These are phyloP conservation scores for Lamproptera curius DNA, from an alignment of 2,888 invertebrate genomes.

Conservation along the genomic window DNA sequence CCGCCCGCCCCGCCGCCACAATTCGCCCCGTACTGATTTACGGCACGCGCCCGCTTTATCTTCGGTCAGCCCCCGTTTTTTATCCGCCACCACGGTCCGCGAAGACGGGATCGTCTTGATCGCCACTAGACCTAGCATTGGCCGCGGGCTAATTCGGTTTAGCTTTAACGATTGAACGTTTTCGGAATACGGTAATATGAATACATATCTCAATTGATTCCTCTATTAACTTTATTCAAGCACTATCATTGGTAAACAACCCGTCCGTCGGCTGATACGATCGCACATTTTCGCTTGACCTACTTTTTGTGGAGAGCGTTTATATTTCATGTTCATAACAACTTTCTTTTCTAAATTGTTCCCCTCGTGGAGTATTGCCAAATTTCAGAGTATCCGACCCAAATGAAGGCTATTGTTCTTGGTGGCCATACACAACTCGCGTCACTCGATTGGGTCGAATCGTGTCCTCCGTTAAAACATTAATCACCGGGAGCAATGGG, in stretches of 20 bases:
- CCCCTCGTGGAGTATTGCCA: constrained; percentile 37
- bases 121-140: too few species aligned
- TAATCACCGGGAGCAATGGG: constrained; percentile 18
- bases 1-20: constrained; percentile 33
- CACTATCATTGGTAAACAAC: too few species aligned
- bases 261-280: background rate
- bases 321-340: constrained; percentile 9
- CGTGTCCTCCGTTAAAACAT: constrained; percentile 17
- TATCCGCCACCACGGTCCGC: constrained; percentile 28
- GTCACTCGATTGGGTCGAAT: constrained; percentile 28
- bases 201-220: too few species aligned
- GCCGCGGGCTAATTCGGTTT: too few species aligned
- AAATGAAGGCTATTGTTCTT: constrained; percentile 32
- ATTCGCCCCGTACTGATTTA: constrained; percentile 63
- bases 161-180: too few species aligned
- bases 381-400: constrained; percentile 42
- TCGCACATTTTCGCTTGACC: constrained; percentile 7
- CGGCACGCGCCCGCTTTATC: constrained; percentile 37
- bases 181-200: too few species aligned
- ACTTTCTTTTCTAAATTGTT: constrained; percentile 20
- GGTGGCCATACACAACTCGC: constrained; percentile 15
- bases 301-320: background rate
- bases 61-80: constrained; percentile 32
- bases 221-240: too few species aligned
- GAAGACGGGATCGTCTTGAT: constrained; percentile 19